Evolutionary conservation across 1,140 invertebrate genomes (phyloP).

Genomic region (Venturia canescens): DNA sequence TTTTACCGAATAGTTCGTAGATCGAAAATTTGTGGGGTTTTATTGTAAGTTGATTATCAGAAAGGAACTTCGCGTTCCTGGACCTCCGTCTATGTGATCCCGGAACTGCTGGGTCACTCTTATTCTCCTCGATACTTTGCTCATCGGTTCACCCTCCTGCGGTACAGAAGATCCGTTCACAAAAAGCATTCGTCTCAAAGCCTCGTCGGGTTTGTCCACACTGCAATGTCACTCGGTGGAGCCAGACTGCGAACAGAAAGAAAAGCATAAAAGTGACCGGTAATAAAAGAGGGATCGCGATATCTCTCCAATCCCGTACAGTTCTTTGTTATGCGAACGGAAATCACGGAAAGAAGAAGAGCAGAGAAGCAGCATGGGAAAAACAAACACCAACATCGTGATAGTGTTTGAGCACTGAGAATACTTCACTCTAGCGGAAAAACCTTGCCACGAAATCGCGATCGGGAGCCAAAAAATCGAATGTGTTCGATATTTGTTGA

Average conservation of each 20-base stretch:
- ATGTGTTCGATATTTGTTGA: background rate
- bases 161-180: background rate
- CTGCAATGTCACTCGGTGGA: slow-evolving; percentile 7
- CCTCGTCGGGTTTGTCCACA: background rate
- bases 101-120: slow-evolving; percentile 21
- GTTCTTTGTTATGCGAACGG: background rate
- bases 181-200: background rate
- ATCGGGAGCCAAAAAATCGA: background rate
- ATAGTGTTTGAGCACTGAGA: background rate
- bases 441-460: background rate
- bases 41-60: too few species aligned
- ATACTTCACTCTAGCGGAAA: background rate
- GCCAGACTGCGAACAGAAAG: background rate
- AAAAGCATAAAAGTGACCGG: background rate
- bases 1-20: too few species aligned
- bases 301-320: background rate
- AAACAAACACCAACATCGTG: background rate
- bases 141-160: background rate
- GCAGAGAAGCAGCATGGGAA: background rate
- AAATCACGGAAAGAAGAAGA: background rate
- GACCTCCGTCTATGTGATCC: background rate
- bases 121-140: background rate
- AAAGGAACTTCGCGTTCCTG: too few species aligned
- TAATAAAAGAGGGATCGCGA: slow-evolving; percentile 6
- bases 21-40: too few species aligned